A percentile compares a stretch with the other conserved stretches of the same genome.
Evolutionary conservation across 2,113 vertebrate species (phyloP).

Genomic region (Passer montanus): DNA sequence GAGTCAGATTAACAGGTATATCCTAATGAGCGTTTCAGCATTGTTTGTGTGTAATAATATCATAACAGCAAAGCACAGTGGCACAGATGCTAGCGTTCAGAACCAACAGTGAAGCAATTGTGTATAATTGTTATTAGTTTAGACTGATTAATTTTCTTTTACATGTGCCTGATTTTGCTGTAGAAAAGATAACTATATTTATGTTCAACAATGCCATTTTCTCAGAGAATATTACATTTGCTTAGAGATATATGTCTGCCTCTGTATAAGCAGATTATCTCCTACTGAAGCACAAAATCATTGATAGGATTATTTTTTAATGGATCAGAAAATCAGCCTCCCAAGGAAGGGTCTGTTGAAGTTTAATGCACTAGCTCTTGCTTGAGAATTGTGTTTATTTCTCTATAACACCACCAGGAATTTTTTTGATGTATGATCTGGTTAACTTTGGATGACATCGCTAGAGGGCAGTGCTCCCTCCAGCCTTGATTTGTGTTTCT

Average conservation of each 20-base stretch:
- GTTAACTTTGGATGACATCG: not conserved
- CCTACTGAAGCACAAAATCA: not conserved
- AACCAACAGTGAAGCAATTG: not conserved
- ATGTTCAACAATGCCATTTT: not conserved
- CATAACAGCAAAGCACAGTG: not conserved
- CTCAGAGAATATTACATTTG: not conserved
- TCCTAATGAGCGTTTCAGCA: not conserved
- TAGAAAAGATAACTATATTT: not conserved
- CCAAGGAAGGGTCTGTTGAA: not conserved
- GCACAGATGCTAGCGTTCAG: not conserved
- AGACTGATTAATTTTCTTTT: not conserved
- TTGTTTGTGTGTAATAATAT: not conserved
- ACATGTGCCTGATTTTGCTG: not conserved
- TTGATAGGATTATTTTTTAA: not conserved
- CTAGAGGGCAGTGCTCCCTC: conserved; percentile 10
- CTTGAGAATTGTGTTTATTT: not conserved
- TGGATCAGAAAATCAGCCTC: not conserved
- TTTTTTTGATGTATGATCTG: not conserved
- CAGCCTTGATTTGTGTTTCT: not conserved
- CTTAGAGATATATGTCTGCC: not conserved
- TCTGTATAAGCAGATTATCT: not conserved
- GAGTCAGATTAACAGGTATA: not conserved
- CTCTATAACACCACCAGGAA: not conserved
- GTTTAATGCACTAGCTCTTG: not conserved
- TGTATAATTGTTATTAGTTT: not conserved